These are phyloP conservation scores for Carcinoscorpius rotundicauda DNA, from an alignment of 1,140 invertebrate genomes.

Conservation along the genomic window DNA sequence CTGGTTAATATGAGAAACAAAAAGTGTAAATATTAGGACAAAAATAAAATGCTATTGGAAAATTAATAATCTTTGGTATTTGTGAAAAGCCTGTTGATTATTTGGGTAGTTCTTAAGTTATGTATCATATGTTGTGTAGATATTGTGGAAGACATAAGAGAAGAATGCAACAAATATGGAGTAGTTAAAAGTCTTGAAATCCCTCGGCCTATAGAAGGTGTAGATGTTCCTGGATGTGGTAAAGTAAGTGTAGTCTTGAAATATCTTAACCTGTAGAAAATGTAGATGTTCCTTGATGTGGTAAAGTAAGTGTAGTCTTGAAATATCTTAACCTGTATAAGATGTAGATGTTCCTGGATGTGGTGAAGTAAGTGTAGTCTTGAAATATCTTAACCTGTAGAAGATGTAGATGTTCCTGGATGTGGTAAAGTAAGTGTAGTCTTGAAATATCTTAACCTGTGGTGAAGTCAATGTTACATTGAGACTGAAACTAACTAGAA, in stretches of 20 bases:
- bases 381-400: conserved; percentile 94
- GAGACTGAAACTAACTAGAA: conserved; percentile 45
- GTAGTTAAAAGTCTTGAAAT: conserved; percentile 90
- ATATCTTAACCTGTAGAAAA: conserved; percentile 93
- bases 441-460: conserved; percentile 93
- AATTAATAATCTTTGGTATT: no score
- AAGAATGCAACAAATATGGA: conserved; percentile 98
- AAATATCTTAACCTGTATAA: conserved; percentile 94
- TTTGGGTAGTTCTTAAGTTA: no score
- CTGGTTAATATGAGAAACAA: no score
- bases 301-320: conserved; percentile 77
- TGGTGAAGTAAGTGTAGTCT: conserved; percentile 67
- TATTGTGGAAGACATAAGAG: conserved; percentile 94
- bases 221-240: conserved; percentile 95
- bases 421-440: conserved; percentile 82
- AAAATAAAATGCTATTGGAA: no score
- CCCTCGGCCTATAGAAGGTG: conserved; percentile 88
- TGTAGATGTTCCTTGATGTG: conserved; percentile 96
- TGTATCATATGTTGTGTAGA: conserved; percentile 61
- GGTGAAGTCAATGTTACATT: conserved; percentile 77
- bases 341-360: conserved; percentile 94
- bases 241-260: conserved; percentile 71
- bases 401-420: conserved; percentile 93
- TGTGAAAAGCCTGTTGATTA: no score
- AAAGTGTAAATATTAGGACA: no score